Percentiles rank a stretch among this genome's conserved stretches.
These are phyloP conservation scores for Micronycteris hirsuta DNA, from an alignment of 2,113 vertebrate species.

Conservation along the genomic window DNA sequence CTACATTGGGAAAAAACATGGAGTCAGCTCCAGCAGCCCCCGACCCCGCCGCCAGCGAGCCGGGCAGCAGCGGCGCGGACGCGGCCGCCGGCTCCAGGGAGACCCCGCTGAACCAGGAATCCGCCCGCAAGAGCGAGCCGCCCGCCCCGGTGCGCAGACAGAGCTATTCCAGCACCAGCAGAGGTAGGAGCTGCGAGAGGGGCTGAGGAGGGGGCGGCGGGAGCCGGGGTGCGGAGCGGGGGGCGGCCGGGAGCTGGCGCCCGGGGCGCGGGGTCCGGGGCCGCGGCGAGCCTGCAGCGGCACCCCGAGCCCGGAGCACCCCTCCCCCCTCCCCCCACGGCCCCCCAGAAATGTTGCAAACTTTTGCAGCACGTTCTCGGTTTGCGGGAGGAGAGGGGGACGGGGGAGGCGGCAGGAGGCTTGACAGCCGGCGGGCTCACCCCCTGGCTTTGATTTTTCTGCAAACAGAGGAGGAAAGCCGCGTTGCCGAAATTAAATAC, in stretches of 20 bases:
- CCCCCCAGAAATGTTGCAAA: slow-evolving; percentile 81
- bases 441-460: slow-evolving; percentile 43
- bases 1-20: slow-evolving; percentile 91
- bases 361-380: slow-evolving; percentile 79
- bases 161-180: slow-evolving; percentile 91
- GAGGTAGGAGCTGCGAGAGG: slow-evolving; percentile 82
- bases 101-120: slow-evolving; percentile 91
- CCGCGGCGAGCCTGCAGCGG: slow-evolving; percentile 16
- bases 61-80: slow-evolving; percentile 93
- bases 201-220: slow-evolving; percentile 59
- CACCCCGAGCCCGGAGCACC: slow-evolving; percentile 18
- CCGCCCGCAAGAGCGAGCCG: slow-evolving; percentile 91
- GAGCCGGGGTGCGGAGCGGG: slow-evolving; percentile 41
- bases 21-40: slow-evolving; percentile 91
- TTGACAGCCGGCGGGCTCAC: slow-evolving; percentile 58
- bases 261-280: slow-evolving; percentile 54
- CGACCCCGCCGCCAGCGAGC: slow-evolving; percentile 90
- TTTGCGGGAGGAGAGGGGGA: slow-evolving; percentile 74
- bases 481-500: slow-evolving; percentile 75
- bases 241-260: slow-evolving; percentile 66
- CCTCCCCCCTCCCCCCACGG: slow-evolving; percentile 61
- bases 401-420: slow-evolving; percentile 57
- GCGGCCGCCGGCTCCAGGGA: slow-evolving; percentile 91
- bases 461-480: slow-evolving; percentile 56
- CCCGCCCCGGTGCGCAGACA: slow-evolving; percentile 90